Percentiles rank a stretch among this genome's conserved stretches.
Evolutionary conservation across 1,140 invertebrate genomes (phyloP).

Genomic region (roundworm (Caenorhabditis elegans)): WBcel235 BX284606.5:17053501-17054000

Average conservation of each 20-base stretch:
- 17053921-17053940: constrained; percentile 21
- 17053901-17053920: neutral
- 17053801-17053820: neutral
- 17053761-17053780: neutral
- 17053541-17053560: too few relatives aligned
- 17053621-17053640: constrained; percentile 28
- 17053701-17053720: neutral
- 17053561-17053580: neutral
- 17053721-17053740: constrained; percentile 4
- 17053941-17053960: neutral
- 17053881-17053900: too few relatives aligned
- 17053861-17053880: too few relatives aligned
- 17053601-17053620: neutral
- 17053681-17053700: neutral
- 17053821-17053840: neutral
- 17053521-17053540: neutral
- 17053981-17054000: constrained; percentile 10
- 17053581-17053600: constrained; percentile 4
- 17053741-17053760: neutral
- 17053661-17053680: neutral
- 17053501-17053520: neutral
- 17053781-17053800: neutral
- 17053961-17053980: neutral
- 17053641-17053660: constrained; percentile 14
- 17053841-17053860: neutral